Evolutionary conservation across 2,113 vertebrate species (phyloP).

Genomic region (Mohoua ochrocephala): DNA sequence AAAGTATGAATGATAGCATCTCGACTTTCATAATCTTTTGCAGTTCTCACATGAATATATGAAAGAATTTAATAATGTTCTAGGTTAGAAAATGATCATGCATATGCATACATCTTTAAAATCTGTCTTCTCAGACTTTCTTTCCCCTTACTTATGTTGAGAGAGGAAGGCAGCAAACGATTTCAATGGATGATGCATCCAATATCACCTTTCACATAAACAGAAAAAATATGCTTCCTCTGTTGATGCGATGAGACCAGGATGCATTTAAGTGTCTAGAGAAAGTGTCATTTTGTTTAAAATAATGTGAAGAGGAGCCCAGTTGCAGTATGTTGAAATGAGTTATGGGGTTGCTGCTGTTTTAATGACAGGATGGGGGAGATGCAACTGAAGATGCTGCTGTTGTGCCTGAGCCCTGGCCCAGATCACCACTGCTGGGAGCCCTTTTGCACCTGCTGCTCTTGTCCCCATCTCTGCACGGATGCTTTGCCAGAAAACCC

Average conservation of each 20-base stretch:
- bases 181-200: constrained; percentile 25
- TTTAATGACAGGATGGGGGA: not conserved
- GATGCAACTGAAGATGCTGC: not conserved
- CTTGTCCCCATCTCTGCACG: accelerated
- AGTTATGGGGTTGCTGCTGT: not conserved
- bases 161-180: not conserved
- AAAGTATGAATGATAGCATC: constrained; percentile 4
- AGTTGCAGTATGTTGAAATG: not conserved
- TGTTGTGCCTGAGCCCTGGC: not conserved
- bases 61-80: constrained; percentile 42
- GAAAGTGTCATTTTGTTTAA: constrained; percentile 40
- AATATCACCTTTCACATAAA: constrained; percentile 54
- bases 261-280: constrained; percentile 19
- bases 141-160: constrained; percentile 7
- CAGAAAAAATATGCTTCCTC: constrained; percentile 36
- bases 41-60: constrained; percentile 1
- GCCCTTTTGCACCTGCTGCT: not conserved
- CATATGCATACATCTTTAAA: constrained; percentile 10
- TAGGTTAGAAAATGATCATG: constrained; percentile 1
- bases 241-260: constrained; percentile 18
- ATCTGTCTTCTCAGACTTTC: constrained; percentile 24
- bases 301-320: constrained; percentile 12
- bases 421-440: accelerated
- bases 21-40: not conserved
- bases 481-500: not conserved